phyloP scores from a whole-genome alignment of 2,797 vertebrate genomes.

The Thaleichthys pacificus region DNA sequence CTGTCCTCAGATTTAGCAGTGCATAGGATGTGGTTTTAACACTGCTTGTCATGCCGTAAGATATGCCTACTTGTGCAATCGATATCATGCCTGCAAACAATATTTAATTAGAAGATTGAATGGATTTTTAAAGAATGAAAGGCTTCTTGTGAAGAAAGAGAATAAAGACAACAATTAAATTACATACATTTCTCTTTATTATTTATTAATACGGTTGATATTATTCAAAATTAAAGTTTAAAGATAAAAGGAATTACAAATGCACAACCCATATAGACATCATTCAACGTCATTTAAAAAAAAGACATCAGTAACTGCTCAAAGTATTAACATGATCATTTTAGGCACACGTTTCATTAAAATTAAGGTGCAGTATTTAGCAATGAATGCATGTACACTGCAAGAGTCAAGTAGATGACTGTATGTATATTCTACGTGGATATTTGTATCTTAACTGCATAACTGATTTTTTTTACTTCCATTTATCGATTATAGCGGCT shows the following conservation, averaged over 20 bases:
- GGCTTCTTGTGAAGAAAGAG: background rate
- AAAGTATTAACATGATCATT: conserved; percentile 43
- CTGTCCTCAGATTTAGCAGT: background rate
- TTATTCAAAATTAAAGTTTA: conserved; percentile 57
- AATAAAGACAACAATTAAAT: background rate
- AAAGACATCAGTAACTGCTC: conserved; percentile 38
- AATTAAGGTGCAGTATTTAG: conserved; percentile 57
- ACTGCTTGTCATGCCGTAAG: background rate
- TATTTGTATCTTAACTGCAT: conserved; percentile 19
- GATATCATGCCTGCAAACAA: background rate
- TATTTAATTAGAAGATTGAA: background rate
- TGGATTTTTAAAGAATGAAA: background rate
- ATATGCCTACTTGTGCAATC: background rate
- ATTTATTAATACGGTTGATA: conserved; percentile 60
- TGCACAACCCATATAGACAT: conserved; percentile 37
- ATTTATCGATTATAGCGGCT: conserved; percentile 16
- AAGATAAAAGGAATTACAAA: conserved; percentile 39
- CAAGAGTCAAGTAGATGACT: conserved; percentile 11
- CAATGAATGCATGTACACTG: conserved; percentile 27
- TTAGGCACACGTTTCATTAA: conserved; percentile 62
- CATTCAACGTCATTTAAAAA: conserved; percentile 33
- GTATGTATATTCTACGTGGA: conserved; percentile 2
- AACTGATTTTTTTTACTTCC: conserved; percentile 16
- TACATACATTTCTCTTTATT: conserved; percentile 57
- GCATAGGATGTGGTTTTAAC: background rate